Percentiles rank a stretch among this genome's conserved stretches.
Evolutionary conservation across 2,797 vertebrate genomes (phyloP).

Genomic region (Microctenopoma stevenorrisi): DNA sequence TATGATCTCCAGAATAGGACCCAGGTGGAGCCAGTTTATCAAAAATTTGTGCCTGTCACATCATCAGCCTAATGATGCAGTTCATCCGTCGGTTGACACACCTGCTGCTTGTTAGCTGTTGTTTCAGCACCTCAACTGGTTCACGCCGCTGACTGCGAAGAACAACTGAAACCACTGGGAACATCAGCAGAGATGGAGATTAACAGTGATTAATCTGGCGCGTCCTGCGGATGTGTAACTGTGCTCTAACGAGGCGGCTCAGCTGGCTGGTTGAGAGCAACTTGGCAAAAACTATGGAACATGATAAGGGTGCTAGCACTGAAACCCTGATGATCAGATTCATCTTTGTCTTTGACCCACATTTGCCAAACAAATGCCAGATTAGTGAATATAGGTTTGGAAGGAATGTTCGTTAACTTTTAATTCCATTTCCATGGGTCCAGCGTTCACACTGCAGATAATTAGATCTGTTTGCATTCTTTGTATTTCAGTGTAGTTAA

Average conservation of each 20-base stretch:
- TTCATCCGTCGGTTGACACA: background rate
- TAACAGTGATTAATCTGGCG: background rate
- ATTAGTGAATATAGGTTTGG: background rate
- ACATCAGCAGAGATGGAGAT: too few species aligned
- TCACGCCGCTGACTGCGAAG: too few species aligned
- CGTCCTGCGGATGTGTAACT: background rate
- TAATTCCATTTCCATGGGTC: background rate
- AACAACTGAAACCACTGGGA: background rate
- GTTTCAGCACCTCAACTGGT: background rate
- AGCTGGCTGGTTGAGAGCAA: background rate
- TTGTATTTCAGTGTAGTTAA: background rate
- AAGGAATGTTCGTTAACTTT: background rate
- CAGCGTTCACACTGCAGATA: background rate
- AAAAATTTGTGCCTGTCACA: background rate
- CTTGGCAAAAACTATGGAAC: background rate
- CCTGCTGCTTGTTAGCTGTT: background rate
- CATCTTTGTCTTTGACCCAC: background rate
- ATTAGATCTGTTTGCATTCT: background rate
- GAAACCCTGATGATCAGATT: constrained; percentile 3
- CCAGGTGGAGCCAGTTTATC: background rate
- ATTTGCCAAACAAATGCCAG: background rate
- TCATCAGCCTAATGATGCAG: background rate
- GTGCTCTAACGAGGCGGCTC: constrained; percentile 4
- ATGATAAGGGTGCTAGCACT: background rate
- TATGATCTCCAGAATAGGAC: background rate